phyloP scores from a whole-genome alignment of 2,888 invertebrate species.

The Chrysodeixis includens region DNA sequence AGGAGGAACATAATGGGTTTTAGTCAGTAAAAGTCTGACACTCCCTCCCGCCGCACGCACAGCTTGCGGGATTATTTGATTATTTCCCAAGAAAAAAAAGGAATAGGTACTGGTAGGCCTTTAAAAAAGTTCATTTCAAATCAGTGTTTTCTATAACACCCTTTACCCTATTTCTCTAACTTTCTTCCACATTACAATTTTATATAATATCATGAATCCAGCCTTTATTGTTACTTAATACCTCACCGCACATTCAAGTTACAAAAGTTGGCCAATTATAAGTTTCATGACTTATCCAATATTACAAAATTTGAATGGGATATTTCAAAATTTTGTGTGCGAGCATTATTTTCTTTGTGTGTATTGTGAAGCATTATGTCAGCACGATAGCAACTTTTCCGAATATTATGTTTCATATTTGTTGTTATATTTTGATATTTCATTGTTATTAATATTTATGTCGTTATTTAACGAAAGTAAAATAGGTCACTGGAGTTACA shows the following conservation, averaged over 20 bases:
- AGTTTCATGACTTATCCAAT: slow-evolving; percentile 58
- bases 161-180: slow-evolving; percentile 6
- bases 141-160: too few relatives aligned
- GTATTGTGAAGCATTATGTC: neutral
- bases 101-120: too few relatives aligned
- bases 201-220: slow-evolving; percentile 30
- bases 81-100: too few relatives aligned
- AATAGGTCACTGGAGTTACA: too few relatives aligned
- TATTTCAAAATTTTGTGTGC: slow-evolving; percentile 45
- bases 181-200: slow-evolving; percentile 39
- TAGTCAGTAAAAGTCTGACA: too few relatives aligned
- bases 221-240: slow-evolving; percentile 58
- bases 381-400: neutral
- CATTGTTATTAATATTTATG: too few relatives aligned
- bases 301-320: slow-evolving; percentile 47
- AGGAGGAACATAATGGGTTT: too few relatives aligned
- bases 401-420: neutral
- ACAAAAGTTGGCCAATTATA: slow-evolving; percentile 66
- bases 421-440: too few relatives aligned
- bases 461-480: too few relatives aligned
- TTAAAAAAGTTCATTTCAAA: too few relatives aligned
- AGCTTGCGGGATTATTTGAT: too few relatives aligned
- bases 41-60: too few relatives aligned
- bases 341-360: slow-evolving; percentile 18
- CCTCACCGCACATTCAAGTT: slow-evolving; percentile 40